These are phyloP conservation scores for Microctonus aethiopoides DNA, from an alignment of 2,888 invertebrate species.

Conservation along the genomic window DNA sequence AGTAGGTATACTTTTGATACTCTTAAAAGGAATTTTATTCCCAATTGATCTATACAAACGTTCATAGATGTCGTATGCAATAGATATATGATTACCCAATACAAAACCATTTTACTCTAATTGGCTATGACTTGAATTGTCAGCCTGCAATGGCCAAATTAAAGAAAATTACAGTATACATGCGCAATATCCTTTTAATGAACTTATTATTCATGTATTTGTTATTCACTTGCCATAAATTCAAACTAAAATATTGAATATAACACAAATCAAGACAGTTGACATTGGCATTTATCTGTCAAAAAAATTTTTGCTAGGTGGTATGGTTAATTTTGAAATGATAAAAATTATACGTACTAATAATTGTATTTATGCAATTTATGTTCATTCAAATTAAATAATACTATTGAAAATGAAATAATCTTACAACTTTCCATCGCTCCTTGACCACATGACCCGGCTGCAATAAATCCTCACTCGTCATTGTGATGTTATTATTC, in stretches of 20 bases:
- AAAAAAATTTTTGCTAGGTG: no score
- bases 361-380: background rate
- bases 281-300: background rate
- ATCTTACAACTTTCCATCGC: conserved; percentile 94
- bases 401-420: conserved; percentile 16
- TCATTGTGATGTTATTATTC: conserved; percentile 85
- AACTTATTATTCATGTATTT: background rate
- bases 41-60: background rate
- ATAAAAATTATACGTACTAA: background rate
- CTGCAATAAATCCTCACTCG: conserved; percentile 92
- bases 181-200: background rate
- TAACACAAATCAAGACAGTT: background rate
- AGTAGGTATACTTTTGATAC: background rate
- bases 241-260: background rate
- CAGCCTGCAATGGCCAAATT: background rate
- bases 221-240: background rate
- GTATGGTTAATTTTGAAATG: background rate
- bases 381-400: background rate
- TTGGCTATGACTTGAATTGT: background rate
- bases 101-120: background rate
- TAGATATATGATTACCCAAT: background rate
- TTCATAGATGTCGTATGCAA: background rate
- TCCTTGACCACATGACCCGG: conserved; percentile 98
- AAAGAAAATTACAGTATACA: background rate
- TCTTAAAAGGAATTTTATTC: background rate